Percentiles rank a stretch among this genome's conserved stretches.
Conservation (phyloP, 2,113 vertebrate species). For the Cariama cristata region DNA sequence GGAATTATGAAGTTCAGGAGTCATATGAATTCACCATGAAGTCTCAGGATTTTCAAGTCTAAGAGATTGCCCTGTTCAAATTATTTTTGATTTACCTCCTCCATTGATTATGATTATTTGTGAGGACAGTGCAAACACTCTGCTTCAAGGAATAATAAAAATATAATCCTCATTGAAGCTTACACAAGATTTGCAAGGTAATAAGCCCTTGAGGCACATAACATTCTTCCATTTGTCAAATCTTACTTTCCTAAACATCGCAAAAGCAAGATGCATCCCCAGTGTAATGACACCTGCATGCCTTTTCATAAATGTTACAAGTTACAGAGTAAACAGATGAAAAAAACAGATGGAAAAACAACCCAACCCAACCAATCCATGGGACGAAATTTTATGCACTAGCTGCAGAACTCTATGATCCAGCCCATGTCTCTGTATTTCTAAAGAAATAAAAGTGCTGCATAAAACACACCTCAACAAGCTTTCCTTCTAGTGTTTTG, state of each 20-base stretch:
- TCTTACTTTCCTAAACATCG: neutral
- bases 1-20: neutral
- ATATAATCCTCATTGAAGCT: neutral
- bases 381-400: neutral
- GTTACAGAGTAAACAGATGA: neutral
- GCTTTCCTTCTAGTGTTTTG: neutral
- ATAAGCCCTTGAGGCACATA: neutral
- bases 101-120: neutral
- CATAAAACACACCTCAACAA: neutral
- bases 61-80: neutral
- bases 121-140: neutral
- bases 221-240: neutral
- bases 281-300: neutral
- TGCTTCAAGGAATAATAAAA: slow-evolving; percentile 6
- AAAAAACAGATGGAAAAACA: neutral
- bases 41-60: neutral
- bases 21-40: neutral
- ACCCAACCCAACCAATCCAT: neutral
- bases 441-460: neutral
- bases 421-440: neutral
- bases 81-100: neutral
- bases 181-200: neutral
- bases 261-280: neutral
- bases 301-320: neutral
- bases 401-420: neutral